Conservation (phyloP, 2,113 vertebrate species). For the Cyphomyrus plagiostoma region DNA sequence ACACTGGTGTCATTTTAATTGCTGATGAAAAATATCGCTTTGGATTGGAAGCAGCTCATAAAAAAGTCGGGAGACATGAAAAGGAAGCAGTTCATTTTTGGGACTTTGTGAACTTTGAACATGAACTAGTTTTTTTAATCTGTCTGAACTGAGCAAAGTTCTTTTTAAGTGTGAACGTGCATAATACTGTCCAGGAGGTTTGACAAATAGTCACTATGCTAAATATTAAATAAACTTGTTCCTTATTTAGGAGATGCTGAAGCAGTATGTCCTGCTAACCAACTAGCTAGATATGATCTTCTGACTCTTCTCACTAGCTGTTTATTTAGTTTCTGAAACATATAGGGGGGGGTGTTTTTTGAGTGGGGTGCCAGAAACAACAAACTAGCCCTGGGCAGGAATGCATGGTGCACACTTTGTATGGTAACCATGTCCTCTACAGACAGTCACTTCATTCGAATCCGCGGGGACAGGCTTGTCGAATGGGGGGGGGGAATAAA, state of each 20-base stretch:
- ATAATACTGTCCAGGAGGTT: neutral
- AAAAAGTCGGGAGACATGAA: neutral
- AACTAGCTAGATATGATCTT: neutral
- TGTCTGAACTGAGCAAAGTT: neutral
- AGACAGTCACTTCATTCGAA: neutral
- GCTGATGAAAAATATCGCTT: neutral
- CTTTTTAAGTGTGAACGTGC: neutral
- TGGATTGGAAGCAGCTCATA: neutral
- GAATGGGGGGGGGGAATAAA: neutral
- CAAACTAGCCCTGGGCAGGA: neutral
- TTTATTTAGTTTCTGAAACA: neutral
- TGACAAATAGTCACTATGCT: neutral
- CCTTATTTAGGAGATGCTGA: neutral
- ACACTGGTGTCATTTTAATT: neutral
- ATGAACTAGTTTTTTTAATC: neutral
- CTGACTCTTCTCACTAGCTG: neutral
- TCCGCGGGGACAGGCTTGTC: neutral
- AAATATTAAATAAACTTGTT: neutral
- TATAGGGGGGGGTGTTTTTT: neutral
- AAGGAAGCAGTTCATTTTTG: neutral
- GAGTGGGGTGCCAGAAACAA: neutral
- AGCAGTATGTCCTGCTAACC: neutral
- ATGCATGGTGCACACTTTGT: too few species aligned
- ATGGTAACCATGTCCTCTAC: too few species aligned
- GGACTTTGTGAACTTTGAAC: neutral